Evolutionary conservation across 2,888 invertebrate species (phyloP), one percentile per base, ranked within the genome.

Genomic region (Cerastoderma edule): DNA sequence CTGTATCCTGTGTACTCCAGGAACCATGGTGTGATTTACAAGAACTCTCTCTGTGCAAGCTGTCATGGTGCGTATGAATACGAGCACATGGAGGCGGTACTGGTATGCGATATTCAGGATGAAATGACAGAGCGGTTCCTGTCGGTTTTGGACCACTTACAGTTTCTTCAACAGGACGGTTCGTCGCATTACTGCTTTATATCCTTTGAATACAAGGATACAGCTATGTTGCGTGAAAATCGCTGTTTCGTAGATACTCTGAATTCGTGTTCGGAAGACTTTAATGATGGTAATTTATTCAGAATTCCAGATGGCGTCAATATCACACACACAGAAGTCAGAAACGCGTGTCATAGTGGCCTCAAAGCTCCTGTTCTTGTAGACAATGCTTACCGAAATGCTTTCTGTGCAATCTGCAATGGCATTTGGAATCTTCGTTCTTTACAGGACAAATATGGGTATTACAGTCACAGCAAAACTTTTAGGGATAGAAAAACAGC

Each of bases 381-480:
- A 5, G 24, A 13, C 8, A 32, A 24, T 2, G 39, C 39, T 6
- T 60, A 39, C n/a, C 10, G 16, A 8, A 60, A 60, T 33, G 39
- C 39, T 22, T 60, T 60, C 39, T 60, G 60, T 24, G 22, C 60
- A n/a, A 33, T 60, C 4, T 60, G 60, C 27, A 60, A 60, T 24
- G 13, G n/a, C 16, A 22, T n/a, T 10, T 10, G 19, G 4, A 3
- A 5, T 4, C 53, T 53, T n/a, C 27, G 4, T 3, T 53, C 27
- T 53, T n/a, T 27, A 2, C 27, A 19, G n/a, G n/a, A 48, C 48
- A 5, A 3, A 24, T 10, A 53, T 53, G 3, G n/a, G 24, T 3
- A 3, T 4, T 1, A 24, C 5, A 22, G 53, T 27, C n/a, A 3
- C n/a, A 53, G n/a, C n/a, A 5, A n/a, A n/a, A 53, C 19, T n/a